Conservation (phyloP, 2,888 invertebrate genomes). For the Ellobium chinense region DNA sequence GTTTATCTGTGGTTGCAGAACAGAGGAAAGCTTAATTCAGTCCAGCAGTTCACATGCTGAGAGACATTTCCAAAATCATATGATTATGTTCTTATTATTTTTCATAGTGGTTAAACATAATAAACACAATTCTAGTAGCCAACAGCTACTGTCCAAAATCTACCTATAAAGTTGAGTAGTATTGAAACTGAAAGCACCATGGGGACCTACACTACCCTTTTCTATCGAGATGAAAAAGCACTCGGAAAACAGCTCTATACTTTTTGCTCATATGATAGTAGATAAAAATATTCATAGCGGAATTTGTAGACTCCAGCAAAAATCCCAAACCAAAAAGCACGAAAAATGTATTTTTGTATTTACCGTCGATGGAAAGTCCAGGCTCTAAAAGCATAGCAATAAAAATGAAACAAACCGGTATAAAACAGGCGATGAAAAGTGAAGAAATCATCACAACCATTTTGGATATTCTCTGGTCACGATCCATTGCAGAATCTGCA, state of each 20-base stretch:
- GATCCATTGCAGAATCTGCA: neutral
- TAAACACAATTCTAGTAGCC: too few species aligned
- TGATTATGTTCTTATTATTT: too few species aligned
- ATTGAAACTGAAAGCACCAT: too few species aligned
- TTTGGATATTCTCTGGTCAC: neutral
- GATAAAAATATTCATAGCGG: conserved; percentile 22
- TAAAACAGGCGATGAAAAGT: conserved; percentile 7
- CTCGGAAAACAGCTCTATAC: neutral
- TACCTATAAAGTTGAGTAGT: too few species aligned
- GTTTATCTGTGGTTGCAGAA: too few species aligned
- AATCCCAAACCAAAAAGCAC: neutral
- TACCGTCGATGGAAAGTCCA: neutral
- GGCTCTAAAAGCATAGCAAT: neutral
- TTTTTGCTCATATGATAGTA: conserved; percentile 18
- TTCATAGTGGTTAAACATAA: too few species aligned
- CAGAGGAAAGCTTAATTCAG: too few species aligned
- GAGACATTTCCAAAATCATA: too few species aligned
- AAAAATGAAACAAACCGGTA: neutral
- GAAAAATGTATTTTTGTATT: conserved; percentile 1
- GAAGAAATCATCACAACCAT: conserved; percentile 29
- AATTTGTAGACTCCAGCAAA: neutral
- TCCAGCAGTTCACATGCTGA: too few species aligned
- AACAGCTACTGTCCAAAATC: too few species aligned
- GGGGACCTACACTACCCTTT: too few species aligned
- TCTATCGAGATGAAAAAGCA: too few species aligned